Evolutionary conservation across 1,140 invertebrate genomes (phyloP), one percentile per base, ranked within the genome.

Genomic region (Sminthurinus signatus): DNA sequence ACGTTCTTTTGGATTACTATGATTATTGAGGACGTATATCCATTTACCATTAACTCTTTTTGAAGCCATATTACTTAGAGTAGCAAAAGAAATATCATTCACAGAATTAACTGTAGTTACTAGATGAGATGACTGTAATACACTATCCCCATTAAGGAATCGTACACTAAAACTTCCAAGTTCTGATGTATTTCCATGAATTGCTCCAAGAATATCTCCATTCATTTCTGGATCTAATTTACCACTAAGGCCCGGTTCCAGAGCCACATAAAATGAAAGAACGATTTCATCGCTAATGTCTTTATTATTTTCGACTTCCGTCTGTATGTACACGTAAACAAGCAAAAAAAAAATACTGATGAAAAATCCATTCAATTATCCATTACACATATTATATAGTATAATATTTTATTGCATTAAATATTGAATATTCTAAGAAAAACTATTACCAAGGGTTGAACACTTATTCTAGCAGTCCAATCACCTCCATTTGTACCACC

Each of bases 401-500:
- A n/a, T n/a, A n/a, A n/a, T n/a, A n/a, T n/a, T n/a, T n/a, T n/a
- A n/a, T n/a, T n/a, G n/a, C n/a, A n/a, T n/a, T n/a, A n/a, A n/a
- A n/a, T n/a, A n/a, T n/a, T n/a, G n/a, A n/a, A n/a, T n/a, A n/a
- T n/a, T n/a, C n/a, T n/a, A n/a, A n/a, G n/a, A n/a, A n/a, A n/a
- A n/a, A n/a, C n/a, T n/a, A 31, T 15, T 62, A 70, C 64, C 50
- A 64, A 19, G 21, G 69, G 61, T 32, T 83, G 81, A 0, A 91
- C 85, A 62, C 81, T 81, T 50, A 98, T 87, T 68, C 88, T 81
- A 0, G 88, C 88, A 1, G 92, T 91, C 93, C 94, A 98, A 74
- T 97, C 93, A 0, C 93, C 92, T 3, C 92, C 92, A 75, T 89
- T 82, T 39, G 79, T 76, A 10, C 88, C 89, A 0, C 87, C 88